A percentile compares a stretch with the other conserved stretches of the same genome.
Conservation (phyloP, 2,888 invertebrate species). For the Yponomeuta plumbellus region DNA sequence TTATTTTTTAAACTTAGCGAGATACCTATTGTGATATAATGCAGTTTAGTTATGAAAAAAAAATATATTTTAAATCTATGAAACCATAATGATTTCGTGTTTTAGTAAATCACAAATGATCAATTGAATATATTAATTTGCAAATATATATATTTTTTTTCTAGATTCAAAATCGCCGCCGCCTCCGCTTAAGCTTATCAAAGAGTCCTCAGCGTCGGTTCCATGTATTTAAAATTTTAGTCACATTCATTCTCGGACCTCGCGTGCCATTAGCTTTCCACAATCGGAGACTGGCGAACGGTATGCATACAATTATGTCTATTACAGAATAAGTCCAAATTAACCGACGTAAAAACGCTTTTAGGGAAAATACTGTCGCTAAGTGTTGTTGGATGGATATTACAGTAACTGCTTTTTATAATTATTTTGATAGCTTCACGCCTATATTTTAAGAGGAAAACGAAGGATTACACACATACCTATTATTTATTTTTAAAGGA, state of each 20-base stretch:
- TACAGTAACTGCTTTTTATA: background rate
- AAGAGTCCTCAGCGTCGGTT: background rate
- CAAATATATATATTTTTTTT: background rate
- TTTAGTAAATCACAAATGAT: too few species aligned
- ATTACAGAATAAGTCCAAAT: conserved; percentile 2
- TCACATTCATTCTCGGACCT: background rate
- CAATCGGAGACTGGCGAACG: conserved; percentile 5
- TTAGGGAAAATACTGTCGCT: background rate
- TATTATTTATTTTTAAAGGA: too few species aligned
- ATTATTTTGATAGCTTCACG: too few species aligned
- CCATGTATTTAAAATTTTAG: conserved; percentile 2
- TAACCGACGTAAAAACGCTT: conserved; percentile 1
- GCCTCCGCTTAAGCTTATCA: background rate
- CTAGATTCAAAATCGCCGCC: background rate
- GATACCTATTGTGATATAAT: too few species aligned
- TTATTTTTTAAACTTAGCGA: too few species aligned
- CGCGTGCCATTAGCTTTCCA: conserved; percentile 6
- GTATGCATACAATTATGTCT: conserved; percentile 9
- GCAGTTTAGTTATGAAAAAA: too few species aligned
- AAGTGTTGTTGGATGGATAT: background rate
- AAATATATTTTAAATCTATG: too few species aligned
- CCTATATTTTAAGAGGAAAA: too few species aligned
- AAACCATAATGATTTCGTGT: too few species aligned
- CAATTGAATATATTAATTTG: background rate
- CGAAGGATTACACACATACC: too few species aligned